Conservation (phyloP, 53 echinoderm and acorn worm species). For the Patiria pectinifera region DNA sequence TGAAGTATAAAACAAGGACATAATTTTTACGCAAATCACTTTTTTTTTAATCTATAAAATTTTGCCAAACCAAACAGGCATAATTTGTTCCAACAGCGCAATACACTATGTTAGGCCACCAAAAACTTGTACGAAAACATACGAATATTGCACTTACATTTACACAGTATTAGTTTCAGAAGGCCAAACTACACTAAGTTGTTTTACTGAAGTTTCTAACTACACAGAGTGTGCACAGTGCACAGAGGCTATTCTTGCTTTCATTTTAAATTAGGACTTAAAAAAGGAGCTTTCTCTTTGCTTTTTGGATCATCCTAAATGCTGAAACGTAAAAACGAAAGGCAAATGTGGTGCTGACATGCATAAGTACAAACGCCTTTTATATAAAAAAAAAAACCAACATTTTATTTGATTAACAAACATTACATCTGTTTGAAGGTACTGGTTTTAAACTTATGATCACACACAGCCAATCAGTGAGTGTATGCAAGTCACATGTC, state of each 20-base stretch:
- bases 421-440: neutral
- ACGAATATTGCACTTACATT: conserved; percentile 19
- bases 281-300: too few relatives aligned
- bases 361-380: neutral
- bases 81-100: neutral
- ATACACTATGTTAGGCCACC: neutral
- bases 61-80: neutral
- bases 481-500: conserved; percentile 15
- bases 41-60: neutral
- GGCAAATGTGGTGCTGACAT: conserved; percentile 26
- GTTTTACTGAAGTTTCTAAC: neutral
- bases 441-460: neutral
- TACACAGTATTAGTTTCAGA: neutral
- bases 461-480: conserved; percentile 47
- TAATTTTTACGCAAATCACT: too few relatives aligned
- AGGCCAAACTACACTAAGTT: neutral
- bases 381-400: neutral
- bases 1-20: too few relatives aligned
- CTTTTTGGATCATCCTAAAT: neutral
- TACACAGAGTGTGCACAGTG: neutral
- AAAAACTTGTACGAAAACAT: conserved; percentile 20
- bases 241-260: neutral
- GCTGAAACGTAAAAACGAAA: neutral
- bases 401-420: neutral
- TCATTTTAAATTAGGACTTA: neutral